These are phyloP conservation scores for Escarpia spicata DNA, from an alignment of 2,888 invertebrate genomes.

Conservation along the genomic window DNA sequence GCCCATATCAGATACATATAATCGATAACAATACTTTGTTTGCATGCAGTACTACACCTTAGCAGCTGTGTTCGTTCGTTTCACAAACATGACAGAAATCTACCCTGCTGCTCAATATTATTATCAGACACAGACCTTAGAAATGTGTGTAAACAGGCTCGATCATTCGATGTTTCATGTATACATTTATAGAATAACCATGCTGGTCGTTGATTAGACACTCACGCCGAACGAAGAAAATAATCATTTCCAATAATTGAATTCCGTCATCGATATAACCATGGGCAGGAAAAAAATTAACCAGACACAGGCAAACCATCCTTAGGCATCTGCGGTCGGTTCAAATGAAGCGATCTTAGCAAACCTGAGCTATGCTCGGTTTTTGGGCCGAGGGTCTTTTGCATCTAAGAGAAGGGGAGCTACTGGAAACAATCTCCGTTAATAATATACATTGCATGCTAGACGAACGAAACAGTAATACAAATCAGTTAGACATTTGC, in stretches of 20 bases:
- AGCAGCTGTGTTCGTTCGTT: too few species aligned
- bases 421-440: background rate
- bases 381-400: too few species aligned
- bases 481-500: too few species aligned
- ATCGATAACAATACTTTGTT: background rate
- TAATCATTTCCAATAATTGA: background rate
- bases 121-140: background rate
- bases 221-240: background rate
- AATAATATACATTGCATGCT: background rate
- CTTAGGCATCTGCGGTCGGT: too few species aligned
- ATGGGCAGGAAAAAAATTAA: background rate
- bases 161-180: background rate
- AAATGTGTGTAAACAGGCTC: background rate
- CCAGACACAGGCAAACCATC: background rate
- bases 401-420: background rate
- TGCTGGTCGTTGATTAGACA: background rate
- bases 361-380: too few species aligned
- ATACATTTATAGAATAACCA: background rate
- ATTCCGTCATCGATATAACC: background rate
- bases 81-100: background rate
- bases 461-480: too few species aligned
- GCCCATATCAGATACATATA: background rate
- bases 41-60: background rate
- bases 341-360: too few species aligned
- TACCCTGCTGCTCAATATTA: background rate